Conservation (phyloP, 2,888 invertebrate species). For the Xylophagus ater region DNA sequence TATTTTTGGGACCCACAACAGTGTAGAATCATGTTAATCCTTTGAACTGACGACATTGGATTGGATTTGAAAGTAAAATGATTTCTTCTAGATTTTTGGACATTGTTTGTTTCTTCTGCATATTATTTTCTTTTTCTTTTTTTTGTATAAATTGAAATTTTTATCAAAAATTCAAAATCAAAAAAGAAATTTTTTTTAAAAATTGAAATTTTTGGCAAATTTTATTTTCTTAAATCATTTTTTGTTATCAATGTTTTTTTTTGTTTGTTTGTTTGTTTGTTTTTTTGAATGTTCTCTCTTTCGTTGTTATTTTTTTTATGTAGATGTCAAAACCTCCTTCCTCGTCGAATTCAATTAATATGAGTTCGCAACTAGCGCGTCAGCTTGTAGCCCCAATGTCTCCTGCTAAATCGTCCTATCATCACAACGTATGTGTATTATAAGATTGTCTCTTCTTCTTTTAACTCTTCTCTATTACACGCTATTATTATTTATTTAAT, state of each 20-base stretch:
- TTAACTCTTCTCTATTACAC: no score
- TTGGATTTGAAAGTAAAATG: no score
- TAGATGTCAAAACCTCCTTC: constrained; percentile 21
- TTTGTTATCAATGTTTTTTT: constrained; percentile 4
- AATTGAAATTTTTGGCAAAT: constrained; percentile 2
- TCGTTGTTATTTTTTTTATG: constrained; percentile 16
- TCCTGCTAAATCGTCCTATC: constrained; percentile 41
- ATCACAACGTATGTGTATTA: constrained; percentile 28
- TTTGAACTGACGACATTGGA: no score
- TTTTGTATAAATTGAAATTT: not conserved
- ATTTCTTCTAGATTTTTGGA: no score
- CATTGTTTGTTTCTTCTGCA: not conserved
- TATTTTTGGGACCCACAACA: no score
- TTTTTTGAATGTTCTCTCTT: constrained; percentile 7
- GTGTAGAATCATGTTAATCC: no score
- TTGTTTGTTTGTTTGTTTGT: constrained; percentile 1
- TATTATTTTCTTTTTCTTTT: not conserved
- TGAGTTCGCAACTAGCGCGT: constrained; percentile 50
- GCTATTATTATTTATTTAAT: no score
- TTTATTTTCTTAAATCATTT: constrained; percentile 1
- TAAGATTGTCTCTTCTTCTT: no score
- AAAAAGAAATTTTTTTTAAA: not conserved
- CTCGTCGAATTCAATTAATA: constrained; percentile 34
- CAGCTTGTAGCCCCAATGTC: constrained; percentile 50
- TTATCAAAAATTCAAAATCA: not conserved